phyloP scores from a whole-genome alignment of 23 tunicate species.

The Trididemnum miniatum region DNA sequence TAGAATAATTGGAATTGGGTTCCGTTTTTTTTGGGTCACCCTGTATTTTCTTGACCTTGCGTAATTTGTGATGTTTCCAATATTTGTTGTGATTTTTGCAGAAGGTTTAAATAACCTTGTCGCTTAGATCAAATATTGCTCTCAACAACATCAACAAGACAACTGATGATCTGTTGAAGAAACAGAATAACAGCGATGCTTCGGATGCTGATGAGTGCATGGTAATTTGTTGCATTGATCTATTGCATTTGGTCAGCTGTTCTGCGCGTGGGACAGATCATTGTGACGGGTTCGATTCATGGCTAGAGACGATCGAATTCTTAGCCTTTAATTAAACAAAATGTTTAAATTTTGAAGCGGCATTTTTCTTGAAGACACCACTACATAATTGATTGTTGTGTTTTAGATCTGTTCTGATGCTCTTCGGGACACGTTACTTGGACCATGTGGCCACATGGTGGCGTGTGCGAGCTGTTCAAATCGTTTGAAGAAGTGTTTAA shows the following conservation, averaged over 20 bases:
- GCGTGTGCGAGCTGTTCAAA: slow-evolving; percentile 72
- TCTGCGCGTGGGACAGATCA: no score
- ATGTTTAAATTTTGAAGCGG: no score
- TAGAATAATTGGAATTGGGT: no score
- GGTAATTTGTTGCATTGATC: slow-evolving; percentile 30
- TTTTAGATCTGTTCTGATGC: slow-evolving; percentile 85
- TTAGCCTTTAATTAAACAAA: no score
- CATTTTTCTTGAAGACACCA: no score
- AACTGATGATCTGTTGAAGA: not conserved
- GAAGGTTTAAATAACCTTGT: no score
- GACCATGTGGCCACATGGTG: slow-evolving; percentile 84
- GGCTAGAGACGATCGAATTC: no score
- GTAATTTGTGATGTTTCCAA: no score
- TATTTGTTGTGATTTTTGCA: no score
- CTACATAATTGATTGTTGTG: not conserved
- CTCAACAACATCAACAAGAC: slow-evolving; percentile 10
- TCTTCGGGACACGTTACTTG: slow-evolving; percentile 59
- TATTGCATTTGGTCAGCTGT: slow-evolving; percentile 78
- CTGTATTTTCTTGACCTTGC: no score
- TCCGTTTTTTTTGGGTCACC: no score
- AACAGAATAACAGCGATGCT: slow-evolving; percentile 33
- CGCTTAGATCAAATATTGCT: not conserved
- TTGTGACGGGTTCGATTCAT: no score
- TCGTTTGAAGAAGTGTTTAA: slow-evolving; percentile 80
- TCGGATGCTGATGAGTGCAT: slow-evolving; percentile 76